Evolutionary conservation across 2,113 vertebrate genomes (phyloP).

Genomic region (Thamnaconus septentrionalis): DNA sequence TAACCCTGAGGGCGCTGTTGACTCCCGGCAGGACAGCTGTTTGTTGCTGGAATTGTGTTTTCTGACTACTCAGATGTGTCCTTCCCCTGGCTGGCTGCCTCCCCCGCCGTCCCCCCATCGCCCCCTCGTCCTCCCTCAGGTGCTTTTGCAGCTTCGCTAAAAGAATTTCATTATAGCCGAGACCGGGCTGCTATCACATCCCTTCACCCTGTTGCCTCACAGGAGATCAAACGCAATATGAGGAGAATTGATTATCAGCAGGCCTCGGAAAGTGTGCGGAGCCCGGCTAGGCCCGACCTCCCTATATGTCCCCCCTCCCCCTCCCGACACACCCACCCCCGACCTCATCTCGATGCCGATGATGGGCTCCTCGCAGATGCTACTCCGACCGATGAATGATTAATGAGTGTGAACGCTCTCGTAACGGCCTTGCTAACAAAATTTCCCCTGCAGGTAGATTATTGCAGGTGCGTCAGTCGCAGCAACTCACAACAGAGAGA

Average conservation of each 20-base stretch:
- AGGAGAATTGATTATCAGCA: constrained; percentile 55
- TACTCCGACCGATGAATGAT: constrained; percentile 58
- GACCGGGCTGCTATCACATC: constrained; percentile 42
- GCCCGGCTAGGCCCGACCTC: neutral
- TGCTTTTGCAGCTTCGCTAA: constrained; percentile 27
- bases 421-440: constrained; percentile 45
- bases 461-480: no score
- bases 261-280: constrained; percentile 57
- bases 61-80: constrained; percentile 34
- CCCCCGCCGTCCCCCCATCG: neutral
- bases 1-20: constrained; percentile 51
- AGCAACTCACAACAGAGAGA: no score
- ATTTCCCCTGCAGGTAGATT: constrained; percentile 36
- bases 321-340: neutral
- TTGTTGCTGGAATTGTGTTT: constrained; percentile 55
- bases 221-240: constrained; percentile 53
- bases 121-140: constrained; percentile 1
- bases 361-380: constrained; percentile 33
- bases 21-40: constrained; percentile 50
- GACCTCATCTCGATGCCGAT: constrained; percentile 42
- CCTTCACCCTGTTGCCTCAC: constrained; percentile 37
- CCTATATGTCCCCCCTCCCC: constrained; percentile 28
- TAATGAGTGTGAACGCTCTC: constrained; percentile 53
- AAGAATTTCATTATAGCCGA: constrained; percentile 58
- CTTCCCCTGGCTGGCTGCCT: no score